These are phyloP conservation scores for Luperina testacea DNA, from an alignment of 2,888 invertebrate species.

Conservation along the genomic window DNA sequence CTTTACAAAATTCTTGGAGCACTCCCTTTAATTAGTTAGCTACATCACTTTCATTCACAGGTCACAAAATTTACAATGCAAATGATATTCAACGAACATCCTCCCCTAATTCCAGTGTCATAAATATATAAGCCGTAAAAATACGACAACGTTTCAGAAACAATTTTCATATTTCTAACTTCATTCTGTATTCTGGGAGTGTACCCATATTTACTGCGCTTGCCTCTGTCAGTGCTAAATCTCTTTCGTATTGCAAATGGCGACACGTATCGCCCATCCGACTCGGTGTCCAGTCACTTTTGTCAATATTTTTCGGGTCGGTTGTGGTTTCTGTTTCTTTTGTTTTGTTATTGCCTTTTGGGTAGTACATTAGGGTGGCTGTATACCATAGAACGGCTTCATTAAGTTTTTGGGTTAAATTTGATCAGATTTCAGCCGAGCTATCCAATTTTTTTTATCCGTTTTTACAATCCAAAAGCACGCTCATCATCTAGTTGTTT, in stretches of 20 bases:
- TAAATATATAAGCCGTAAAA: conserved; percentile 62
- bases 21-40: conserved; percentile 50
- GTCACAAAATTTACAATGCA: conserved; percentile 58
- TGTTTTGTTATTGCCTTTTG: conserved; percentile 30
- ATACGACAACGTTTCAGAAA: conserved; percentile 56
- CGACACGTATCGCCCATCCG: conserved; percentile 60
- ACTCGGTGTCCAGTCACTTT: conserved; percentile 60
- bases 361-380: background rate
- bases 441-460: background rate
- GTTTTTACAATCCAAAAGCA: background rate
- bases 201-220: conserved; percentile 63
- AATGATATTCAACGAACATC: conserved; percentile 48
- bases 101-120: conserved; percentile 50
- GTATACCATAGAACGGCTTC: background rate
- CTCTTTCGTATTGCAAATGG: conserved; percentile 60
- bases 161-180: conserved; percentile 65
- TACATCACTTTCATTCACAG: conserved; percentile 55
- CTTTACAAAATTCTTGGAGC: conserved; percentile 24
- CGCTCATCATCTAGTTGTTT: background rate
- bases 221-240: conserved; percentile 63
- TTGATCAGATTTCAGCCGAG: background rate
- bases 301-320: conserved; percentile 59
- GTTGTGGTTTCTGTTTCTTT: conserved; percentile 36
- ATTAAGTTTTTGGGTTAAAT: background rate
- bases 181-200: conserved; percentile 62